phyloP scores from a whole-genome alignment of 2,888 invertebrate genomes.

The Callosobruchus maculatus region DNA sequence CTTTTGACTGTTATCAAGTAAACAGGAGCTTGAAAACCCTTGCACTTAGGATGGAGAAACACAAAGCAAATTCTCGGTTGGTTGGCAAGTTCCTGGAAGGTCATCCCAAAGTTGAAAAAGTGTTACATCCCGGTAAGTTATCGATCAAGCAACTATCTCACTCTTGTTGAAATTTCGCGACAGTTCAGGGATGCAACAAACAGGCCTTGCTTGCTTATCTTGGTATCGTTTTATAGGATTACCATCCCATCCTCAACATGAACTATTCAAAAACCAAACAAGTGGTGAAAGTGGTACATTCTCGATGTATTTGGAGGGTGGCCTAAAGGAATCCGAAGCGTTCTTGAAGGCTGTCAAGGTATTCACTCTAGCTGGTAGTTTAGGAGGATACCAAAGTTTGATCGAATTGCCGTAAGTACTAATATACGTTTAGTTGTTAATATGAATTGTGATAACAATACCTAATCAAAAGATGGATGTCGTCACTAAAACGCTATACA shows the following conservation, averaged over 20 bases:
- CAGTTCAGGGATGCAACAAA: no score
- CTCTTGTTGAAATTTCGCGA: no score
- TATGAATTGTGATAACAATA: no score
- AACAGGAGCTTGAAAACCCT: slow-evolving; percentile 92
- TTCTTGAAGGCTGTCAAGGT: slow-evolving; percentile 75
- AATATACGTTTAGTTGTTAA: background rate
- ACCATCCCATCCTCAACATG: slow-evolving; percentile 81
- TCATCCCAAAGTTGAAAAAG: slow-evolving; percentile 76
- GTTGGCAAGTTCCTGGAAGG: slow-evolving; percentile 79
- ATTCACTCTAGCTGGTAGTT: slow-evolving; percentile 86
- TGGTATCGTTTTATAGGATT: slow-evolving; percentile 52
- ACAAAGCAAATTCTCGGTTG: slow-evolving; percentile 71
- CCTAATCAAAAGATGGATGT: no score
- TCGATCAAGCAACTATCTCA: no score
- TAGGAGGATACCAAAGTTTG: slow-evolving; percentile 93
- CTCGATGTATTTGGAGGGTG: slow-evolving; percentile 82
- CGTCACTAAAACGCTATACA: no score
- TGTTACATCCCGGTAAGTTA: slow-evolving; percentile 68
- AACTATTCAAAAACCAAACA: slow-evolving; percentile 74
- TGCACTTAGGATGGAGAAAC: slow-evolving; percentile 85
- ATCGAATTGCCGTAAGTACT: slow-evolving; percentile 79
- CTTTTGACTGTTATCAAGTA: slow-evolving; percentile 93
- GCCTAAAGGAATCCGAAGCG: slow-evolving; percentile 64
- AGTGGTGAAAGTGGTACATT: slow-evolving; percentile 90
- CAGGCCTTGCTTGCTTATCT: no score